phyloP scores from a whole-genome alignment of 2,113 vertebrate species.

The Martes martes region DNA sequence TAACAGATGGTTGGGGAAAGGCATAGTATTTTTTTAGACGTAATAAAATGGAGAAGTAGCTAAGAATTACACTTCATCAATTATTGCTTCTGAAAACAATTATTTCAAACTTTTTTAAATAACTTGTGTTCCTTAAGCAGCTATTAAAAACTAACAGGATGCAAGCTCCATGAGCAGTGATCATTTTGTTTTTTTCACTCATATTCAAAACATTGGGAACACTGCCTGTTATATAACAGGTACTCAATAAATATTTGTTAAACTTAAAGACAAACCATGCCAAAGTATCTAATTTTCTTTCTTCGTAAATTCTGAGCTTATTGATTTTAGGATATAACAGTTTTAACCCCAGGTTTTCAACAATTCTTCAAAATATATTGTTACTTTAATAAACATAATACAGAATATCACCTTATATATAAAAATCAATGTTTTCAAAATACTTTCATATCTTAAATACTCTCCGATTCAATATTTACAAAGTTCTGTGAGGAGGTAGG shows the following conservation, averaged over 20 bases:
- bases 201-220: conserved; percentile 20
- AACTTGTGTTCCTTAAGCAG: not conserved
- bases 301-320: not conserved
- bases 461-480: not conserved
- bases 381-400: not conserved
- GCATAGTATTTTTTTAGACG: not conserved
- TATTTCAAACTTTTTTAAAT: conserved; percentile 12
- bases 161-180: not conserved
- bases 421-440: not conserved
- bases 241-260: not conserved
- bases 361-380: not conserved
- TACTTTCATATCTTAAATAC: not conserved
- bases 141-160: conserved; percentile 14
- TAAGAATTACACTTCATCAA: not conserved
- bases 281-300: not conserved
- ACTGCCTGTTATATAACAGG: not conserved
- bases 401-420: not conserved
- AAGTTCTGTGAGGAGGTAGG: not conserved
- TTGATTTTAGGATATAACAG: not conserved
- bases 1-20: not conserved
- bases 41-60: not conserved
- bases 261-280: not conserved
- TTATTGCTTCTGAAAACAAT: not conserved
- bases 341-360: not conserved
- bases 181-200: not conserved